Conservation (phyloP, 2,888 invertebrate genomes). For the Oithona nana region DNA sequence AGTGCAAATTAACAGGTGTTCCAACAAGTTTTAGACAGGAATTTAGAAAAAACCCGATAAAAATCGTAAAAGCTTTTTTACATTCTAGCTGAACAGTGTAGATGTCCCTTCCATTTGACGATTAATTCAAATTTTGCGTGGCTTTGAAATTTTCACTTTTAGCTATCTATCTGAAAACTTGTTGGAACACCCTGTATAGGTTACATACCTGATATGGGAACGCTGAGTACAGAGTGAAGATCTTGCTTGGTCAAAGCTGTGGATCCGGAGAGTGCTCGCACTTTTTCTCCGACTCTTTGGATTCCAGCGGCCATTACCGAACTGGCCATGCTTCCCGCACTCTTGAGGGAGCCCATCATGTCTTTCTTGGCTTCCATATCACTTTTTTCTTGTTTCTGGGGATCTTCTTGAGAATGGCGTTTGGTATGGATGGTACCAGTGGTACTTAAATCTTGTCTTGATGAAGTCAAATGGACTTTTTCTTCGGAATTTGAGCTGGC, state of each 20-base stretch:
- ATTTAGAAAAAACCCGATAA: no score
- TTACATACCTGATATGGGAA: no score
- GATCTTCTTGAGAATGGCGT: conserved; percentile 40
- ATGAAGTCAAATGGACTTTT: conserved; percentile 22
- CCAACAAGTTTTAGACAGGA: no score
- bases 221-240: not conserved
- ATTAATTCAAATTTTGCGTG: no score
- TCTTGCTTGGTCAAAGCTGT: not conserved
- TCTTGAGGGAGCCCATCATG: conserved; percentile 10
- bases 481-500: conserved; percentile 47
- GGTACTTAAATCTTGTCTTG: conserved; percentile 41
- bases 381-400: not conserved
- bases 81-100: no score
- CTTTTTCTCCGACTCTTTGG: conserved; percentile 13
- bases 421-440: conserved; percentile 94
- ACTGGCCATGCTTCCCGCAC: conserved; percentile 17
- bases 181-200: no score
- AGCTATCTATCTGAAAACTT: no score
- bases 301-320: conserved; percentile 10
- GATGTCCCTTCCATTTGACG: no score
- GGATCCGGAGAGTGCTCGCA: conserved; percentile 14
- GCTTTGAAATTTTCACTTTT: no score
- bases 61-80: no score
- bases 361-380: not conserved
- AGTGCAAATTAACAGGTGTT: no score